Base-by-base conservation (phyloP, 2,113 vertebrate species). In the Cyphotilapia sp. region DNA sequence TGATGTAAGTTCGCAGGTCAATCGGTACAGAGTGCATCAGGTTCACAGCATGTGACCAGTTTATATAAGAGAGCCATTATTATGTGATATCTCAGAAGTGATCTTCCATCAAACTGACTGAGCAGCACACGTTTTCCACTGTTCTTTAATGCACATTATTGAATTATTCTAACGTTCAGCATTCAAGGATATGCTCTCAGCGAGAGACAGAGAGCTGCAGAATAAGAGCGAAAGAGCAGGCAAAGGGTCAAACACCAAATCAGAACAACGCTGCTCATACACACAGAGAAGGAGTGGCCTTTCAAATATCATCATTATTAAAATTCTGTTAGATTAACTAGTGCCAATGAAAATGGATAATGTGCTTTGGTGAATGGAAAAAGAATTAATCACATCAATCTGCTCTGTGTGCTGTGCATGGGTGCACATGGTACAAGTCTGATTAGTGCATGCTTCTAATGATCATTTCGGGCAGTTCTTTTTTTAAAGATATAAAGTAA, bases 1-100 rank as follows among this genome's bases (percentile, higher is more conserved):
- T 90, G 94, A 93, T 42, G 91, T 84, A 69, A 94, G 42, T 85
- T 74, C 14, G 33, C 81, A 16, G 56, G 59, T 85, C 66, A 80
- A 22, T 57, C 24, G 24, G 82, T 16, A 49, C 53, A 83, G 40
- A 92, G 81, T 71, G 33, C 82, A 84, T 27, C 69, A 8, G 53
- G 82, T 88, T 89, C 57, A 35, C 7, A 14, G 7, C 16, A 71
- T 11, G 82, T 59, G 78, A 35, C 74, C 56, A 81, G 57, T 49
- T 51, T 53, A 59, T 53, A 22, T 78, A 12, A 8, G 53, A 13
- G 54, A 56, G 54, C 19, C 59, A 16, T 90, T 86, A 31, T 38
- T 22, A 74, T 27, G 51, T 5, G 47, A 76, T 84, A 69, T 76
- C 19, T 74, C 8, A 63, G 38, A 69, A 35, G 24, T 6, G 86